Evolutionary conservation across 2,888 invertebrate genomes (phyloP).

Genomic region (Xestoiulus laeticollis): DNA sequence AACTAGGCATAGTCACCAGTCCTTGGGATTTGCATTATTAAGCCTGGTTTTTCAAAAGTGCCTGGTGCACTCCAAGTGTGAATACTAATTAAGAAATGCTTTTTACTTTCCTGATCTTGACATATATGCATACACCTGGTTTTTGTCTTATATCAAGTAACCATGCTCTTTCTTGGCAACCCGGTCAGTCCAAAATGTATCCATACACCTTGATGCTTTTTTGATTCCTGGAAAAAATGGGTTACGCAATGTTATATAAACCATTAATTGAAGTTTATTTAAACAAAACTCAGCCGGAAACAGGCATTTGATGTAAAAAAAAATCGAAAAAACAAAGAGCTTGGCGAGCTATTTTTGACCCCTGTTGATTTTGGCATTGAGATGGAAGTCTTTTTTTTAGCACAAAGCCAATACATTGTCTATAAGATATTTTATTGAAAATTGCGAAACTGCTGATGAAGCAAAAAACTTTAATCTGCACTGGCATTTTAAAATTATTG

Average conservation of each 20-base stretch:
- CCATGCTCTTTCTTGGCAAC: not conserved
- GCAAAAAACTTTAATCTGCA: not conserved
- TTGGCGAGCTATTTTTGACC: not conserved
- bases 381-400: not conserved
- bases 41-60: not conserved
- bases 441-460: not conserved
- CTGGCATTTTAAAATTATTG: not conserved
- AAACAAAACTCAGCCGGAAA: not conserved
- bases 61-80: not conserved
- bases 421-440: not conserved
- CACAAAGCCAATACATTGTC: not conserved
- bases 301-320: not conserved
- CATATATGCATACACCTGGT: not conserved
- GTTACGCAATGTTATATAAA: not conserved
- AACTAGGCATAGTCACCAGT: not conserved
- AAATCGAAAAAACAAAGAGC: not conserved
- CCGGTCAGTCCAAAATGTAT: not conserved
- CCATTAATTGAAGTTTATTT: conserved; percentile 1
- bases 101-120: not conserved
- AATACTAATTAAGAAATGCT: not conserved
- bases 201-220: not conserved
- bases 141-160: not conserved
- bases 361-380: conserved; percentile 9
- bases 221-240: not conserved
- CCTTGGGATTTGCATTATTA: not conserved